Conservation (phyloP, 1,140 invertebrate genomes). For the Aleiodes sp. region DNA sequence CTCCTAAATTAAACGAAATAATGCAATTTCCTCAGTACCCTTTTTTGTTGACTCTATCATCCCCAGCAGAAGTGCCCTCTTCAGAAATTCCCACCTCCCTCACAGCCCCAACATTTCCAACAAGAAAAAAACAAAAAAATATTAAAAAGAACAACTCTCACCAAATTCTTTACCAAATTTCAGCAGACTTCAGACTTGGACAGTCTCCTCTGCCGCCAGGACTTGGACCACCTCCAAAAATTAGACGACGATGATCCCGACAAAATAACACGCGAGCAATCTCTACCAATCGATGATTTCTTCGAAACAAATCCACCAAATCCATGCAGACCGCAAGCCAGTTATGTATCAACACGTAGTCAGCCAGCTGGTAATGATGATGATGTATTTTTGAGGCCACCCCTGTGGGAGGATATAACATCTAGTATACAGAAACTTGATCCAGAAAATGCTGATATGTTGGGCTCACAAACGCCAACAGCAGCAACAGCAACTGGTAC, state of each 20-base stretch:
- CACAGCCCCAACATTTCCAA: not conserved
- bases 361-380: conserved; percentile 70
- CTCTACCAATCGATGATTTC: conserved; percentile 37
- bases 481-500: not conserved
- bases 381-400: conserved; percentile 83
- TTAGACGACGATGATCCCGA: conserved; percentile 67
- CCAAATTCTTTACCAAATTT: conserved; percentile 37
- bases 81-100: no score
- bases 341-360: conserved; percentile 67
- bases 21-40: no score
- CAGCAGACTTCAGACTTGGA: conserved; percentile 72
- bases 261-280: conserved; percentile 69
- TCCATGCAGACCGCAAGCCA: conserved; percentile 60
- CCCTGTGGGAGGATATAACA: conserved; percentile 88
- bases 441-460: conserved; percentile 88
- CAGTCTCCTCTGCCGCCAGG: conserved; percentile 70
- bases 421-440: conserved; percentile 88
- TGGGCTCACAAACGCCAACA: conserved; percentile 65
- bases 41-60: no score
- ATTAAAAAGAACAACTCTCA: not conserved
- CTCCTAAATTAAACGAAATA: no score
- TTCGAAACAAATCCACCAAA: conserved; percentile 42
- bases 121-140: not conserved
- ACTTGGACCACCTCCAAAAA: conserved; percentile 67
- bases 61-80: no score